Percentiles rank a stretch among this genome's conserved stretches.
Conservation (phyloP, 1,140 invertebrate species). For the Triops cancriformis region DNA sequence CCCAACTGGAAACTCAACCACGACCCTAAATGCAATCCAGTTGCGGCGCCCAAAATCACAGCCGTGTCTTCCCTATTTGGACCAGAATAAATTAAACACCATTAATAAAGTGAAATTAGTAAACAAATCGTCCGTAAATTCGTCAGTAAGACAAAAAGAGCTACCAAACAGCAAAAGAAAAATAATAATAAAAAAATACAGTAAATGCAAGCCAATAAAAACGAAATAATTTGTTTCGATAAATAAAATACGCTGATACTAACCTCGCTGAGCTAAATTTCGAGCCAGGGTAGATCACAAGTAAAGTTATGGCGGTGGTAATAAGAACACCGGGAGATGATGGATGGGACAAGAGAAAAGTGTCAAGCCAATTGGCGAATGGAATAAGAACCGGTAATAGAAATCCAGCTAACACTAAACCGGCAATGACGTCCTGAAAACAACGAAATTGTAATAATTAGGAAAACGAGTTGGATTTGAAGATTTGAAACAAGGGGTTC, state of each 20-base stretch:
- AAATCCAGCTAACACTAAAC: conserved; percentile 53
- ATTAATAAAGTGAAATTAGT: conserved; percentile 22
- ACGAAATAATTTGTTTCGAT: conserved; percentile 27
- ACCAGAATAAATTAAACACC: conserved; percentile 15
- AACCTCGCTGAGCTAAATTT: conserved; percentile 20
- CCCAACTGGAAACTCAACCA: conserved; percentile 76
- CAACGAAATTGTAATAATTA: conserved; percentile 17
- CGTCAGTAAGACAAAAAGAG: no score
- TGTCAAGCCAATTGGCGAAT: conserved; percentile 60
- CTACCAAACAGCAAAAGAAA: no score
- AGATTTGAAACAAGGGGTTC: not conserved
- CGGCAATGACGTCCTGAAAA: conserved; percentile 62
- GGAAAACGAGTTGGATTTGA: conserved; percentile 14
- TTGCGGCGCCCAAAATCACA: conserved; percentile 67
- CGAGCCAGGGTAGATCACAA: conserved; percentile 58
- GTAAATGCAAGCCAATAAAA: no score
- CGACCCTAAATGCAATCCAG: conserved; percentile 67
- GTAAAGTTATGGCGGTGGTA: conserved; percentile 51
- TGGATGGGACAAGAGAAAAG: conserved; percentile 56
- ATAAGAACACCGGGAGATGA: conserved; percentile 58
- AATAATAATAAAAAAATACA: no score
- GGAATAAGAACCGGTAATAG: conserved; percentile 65
- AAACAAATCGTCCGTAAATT: not conserved
- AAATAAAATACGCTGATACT: conserved; percentile 19
- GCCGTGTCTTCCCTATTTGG: conserved; percentile 71